Percentiles rank a stretch among this genome's conserved stretches.
Evolutionary conservation across 2,113 vertebrate genomes (phyloP).

Genomic region (Lota lota): DNA sequence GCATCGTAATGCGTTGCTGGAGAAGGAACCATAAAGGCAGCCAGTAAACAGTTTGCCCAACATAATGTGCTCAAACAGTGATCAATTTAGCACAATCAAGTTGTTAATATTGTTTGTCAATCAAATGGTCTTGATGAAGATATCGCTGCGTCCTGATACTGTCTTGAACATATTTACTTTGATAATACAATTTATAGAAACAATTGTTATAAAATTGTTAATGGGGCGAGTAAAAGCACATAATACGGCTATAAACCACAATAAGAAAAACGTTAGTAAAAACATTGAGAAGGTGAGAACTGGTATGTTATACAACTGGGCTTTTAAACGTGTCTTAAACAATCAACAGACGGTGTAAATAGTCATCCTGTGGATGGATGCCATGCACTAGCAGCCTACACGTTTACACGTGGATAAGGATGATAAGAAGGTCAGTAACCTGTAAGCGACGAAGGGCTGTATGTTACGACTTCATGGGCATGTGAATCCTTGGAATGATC

Average conservation of each 20-base stretch:
- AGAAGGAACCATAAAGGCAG: no score
- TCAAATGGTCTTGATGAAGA: no score
- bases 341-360: not conserved
- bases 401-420: not conserved
- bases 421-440: conserved; percentile 36
- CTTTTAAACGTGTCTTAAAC: not conserved
- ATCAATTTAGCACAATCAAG: no score
- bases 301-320: not conserved
- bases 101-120: no score
- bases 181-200: not conserved
- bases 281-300: not conserved
- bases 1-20: conserved; percentile 82
- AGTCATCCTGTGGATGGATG: not conserved
- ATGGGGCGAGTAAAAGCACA: no score
- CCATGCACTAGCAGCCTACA: not conserved
- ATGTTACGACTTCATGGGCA: conserved; percentile 60
- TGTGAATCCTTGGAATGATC: conserved; percentile 52
- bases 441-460: conserved; percentile 42
- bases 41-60: no score
- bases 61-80: no score
- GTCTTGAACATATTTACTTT: no score
- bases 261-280: not conserved
- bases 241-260: not conserved
- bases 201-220: not conserved
- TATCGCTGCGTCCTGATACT: no score